A percentile compares a stretch with the other conserved stretches of the same genome.
phyloP scores from a whole-genome alignment of 2,888 invertebrate species.

The Nomada ferruginata region DNA sequence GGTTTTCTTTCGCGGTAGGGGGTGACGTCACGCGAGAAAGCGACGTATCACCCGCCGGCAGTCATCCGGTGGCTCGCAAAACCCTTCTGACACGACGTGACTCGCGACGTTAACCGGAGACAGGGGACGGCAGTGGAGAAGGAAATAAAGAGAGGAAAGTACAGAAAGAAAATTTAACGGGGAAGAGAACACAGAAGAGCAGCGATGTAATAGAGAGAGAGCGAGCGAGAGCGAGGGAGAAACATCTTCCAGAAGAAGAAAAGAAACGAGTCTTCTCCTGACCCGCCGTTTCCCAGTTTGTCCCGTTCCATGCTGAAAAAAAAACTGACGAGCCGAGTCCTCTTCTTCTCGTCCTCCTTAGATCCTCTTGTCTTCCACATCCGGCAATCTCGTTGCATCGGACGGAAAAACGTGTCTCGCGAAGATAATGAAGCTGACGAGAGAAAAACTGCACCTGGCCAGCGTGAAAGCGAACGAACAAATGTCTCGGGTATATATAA shows the following conservation, averaged over 20 bases:
- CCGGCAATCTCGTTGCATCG: slow-evolving; percentile 70
- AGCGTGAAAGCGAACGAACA: slow-evolving; percentile 46
- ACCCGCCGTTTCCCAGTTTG: slow-evolving; percentile 41
- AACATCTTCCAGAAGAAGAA: slow-evolving; percentile 8
- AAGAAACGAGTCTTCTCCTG: slow-evolving; percentile 47
- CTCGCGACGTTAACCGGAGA: slow-evolving; percentile 79
- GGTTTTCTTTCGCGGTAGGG: slow-evolving; percentile 59
- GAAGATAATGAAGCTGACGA: slow-evolving; percentile 72
- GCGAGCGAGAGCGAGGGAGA: slow-evolving; percentile 25
- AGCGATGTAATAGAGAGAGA: slow-evolving; percentile 14
- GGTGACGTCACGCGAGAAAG: slow-evolving; percentile 77
- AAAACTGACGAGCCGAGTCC: slow-evolving; percentile 23
- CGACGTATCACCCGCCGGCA: slow-evolving; percentile 78
- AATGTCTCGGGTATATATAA: slow-evolving; percentile 34
- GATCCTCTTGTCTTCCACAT: slow-evolving; percentile 52
- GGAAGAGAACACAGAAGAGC: slow-evolving; percentile 9
- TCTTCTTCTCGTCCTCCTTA: slow-evolving; percentile 29
- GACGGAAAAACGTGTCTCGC: slow-evolving; percentile 68
- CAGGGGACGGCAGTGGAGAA: slow-evolving; percentile 55
- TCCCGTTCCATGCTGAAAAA: slow-evolving; percentile 35
- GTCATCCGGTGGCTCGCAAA: slow-evolving; percentile 77
- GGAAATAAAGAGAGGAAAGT: slow-evolving; percentile 55
- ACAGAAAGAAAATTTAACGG: slow-evolving; percentile 39
- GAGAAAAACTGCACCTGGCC: slow-evolving; percentile 62
- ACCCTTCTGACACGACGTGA: slow-evolving; percentile 81